Percentiles rank a stretch among this genome's conserved stretches.
Evolutionary conservation across 2,113 vertebrate genomes (phyloP).

Genomic region (Larimichthys polyactis): DNA sequence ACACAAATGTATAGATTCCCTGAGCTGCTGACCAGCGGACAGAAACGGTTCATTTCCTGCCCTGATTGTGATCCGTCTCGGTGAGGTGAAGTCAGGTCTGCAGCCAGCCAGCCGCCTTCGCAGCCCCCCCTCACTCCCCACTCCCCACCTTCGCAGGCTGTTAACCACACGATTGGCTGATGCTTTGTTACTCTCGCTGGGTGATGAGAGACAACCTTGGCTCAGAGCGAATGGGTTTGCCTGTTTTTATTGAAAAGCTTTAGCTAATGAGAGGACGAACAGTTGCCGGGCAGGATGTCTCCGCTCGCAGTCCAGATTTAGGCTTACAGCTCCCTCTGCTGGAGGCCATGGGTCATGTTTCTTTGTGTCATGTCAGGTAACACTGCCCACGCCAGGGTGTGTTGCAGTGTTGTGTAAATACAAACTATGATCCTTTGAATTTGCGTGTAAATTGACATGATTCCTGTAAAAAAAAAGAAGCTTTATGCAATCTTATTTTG

Average conservation of each 20-base stretch:
- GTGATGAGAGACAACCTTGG: constrained; percentile 41
- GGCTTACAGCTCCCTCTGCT: constrained; percentile 65
- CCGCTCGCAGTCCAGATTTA: background rate
- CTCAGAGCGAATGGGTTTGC: constrained; percentile 47
- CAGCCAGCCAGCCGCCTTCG: background rate
- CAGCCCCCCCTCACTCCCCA: no score
- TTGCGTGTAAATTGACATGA: constrained; percentile 8
- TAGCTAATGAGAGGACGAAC: constrained; percentile 35
- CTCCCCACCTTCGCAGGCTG: background rate
- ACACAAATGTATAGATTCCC: background rate
- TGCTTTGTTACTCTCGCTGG: constrained; percentile 28
- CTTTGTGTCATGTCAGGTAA: constrained; percentile 24
- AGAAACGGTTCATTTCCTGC: background rate
- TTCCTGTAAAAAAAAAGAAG: constrained; percentile 30
- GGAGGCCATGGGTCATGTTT: constrained; percentile 24
- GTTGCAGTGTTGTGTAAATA: constrained; percentile 21
- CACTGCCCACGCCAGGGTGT: background rate
- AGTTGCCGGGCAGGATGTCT: constrained; percentile 73
- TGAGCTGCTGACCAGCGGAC: background rate
- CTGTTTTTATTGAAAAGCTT: constrained; percentile 48
- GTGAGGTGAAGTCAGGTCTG: constrained; percentile 42
- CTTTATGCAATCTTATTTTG: constrained; percentile 3
- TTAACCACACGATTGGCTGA: constrained; percentile 40
- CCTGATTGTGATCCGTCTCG: constrained; percentile 3
- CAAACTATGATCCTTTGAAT: constrained; percentile 29